These are phyloP conservation scores for Metopia argyrocephala DNA, from an alignment of 2,888 invertebrate genomes.

Conservation along the genomic window DNA sequence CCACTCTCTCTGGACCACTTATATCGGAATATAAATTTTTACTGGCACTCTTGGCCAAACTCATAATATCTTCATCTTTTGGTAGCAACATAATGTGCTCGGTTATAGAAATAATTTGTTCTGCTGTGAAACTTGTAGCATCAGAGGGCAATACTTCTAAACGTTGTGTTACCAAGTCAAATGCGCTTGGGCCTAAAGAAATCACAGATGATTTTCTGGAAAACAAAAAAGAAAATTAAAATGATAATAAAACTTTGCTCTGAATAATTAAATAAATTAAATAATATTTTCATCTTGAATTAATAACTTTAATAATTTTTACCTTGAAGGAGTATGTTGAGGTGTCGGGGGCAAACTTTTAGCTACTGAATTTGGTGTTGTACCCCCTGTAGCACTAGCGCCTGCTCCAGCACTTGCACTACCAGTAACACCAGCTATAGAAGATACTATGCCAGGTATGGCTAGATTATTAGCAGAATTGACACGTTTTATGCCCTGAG, in stretches of 20 bases:
- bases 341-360: slow-evolving; percentile 88
- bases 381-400: background rate
- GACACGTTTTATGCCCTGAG: slow-evolving; percentile 83
- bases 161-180: slow-evolving; percentile 76
- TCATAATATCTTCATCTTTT: slow-evolving; percentile 89
- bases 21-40: slow-evolving; percentile 87
- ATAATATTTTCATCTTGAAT: too few species aligned
- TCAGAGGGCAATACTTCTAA: slow-evolving; percentile 74
- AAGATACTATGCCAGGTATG: slow-evolving; percentile 81
- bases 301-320: too few species aligned
- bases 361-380: slow-evolving; percentile 75
- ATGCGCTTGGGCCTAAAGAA: slow-evolving; percentile 80
- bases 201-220: slow-evolving; percentile 83
- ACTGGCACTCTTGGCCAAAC: slow-evolving; percentile 92
- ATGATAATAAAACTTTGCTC: too few species aligned
- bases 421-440: slow-evolving; percentile 72
- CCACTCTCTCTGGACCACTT: slow-evolving; percentile 83
- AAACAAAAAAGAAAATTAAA: background rate
- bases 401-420: slow-evolving; percentile 32
- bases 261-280: too few species aligned
- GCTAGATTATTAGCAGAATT: slow-evolving; percentile 84
- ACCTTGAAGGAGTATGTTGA: slow-evolving; percentile 85
- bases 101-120: slow-evolving; percentile 74
- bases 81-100: slow-evolving; percentile 75
- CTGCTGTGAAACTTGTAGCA: slow-evolving; percentile 69